phyloP scores from a whole-genome alignment of 2,797 vertebrate genomes.

The Protosalanx chinensis region DNA sequence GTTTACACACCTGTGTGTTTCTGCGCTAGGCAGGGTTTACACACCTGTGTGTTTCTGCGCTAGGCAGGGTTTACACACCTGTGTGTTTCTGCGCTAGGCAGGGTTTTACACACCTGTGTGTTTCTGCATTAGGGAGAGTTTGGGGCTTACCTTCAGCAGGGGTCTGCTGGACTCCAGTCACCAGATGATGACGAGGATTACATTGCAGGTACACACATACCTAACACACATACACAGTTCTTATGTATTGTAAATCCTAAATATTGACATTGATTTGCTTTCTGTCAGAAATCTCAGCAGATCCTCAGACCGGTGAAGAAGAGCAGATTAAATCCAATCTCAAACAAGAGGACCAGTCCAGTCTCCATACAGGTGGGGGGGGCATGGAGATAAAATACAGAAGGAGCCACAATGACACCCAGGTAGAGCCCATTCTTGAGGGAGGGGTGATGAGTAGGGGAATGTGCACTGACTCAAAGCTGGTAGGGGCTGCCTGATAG shows the following conservation, averaged over 20 bases:
- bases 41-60: background rate
- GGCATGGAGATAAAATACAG: conserved; percentile 1
- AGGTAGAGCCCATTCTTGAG: conserved; percentile 34
- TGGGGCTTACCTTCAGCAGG: conserved; percentile 33
- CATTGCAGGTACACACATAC: conserved; percentile 36
- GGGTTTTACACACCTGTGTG: background rate
- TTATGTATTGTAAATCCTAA: conserved; percentile 3
- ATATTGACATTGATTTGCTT: conserved; percentile 1
- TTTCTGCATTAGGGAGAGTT: background rate
- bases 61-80: no score
- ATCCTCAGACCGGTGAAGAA: conserved; percentile 32
- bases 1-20: background rate
- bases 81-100: background rate
- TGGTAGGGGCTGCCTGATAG: background rate
- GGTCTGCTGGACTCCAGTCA: conserved; percentile 6
- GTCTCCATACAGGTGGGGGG: background rate
- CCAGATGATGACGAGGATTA: conserved; percentile 19
- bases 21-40: background rate
- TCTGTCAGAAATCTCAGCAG: conserved; percentile 34
- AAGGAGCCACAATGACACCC: conserved; percentile 7
- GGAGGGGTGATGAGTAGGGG: conserved; percentile 8
- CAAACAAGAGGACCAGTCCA: conserved; percentile 26
- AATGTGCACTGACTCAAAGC: background rate
- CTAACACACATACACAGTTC: conserved; percentile 3
- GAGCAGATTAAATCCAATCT: conserved; percentile 24